Evolutionary conservation across 1,140 invertebrate genomes (phyloP), one percentile per base, ranked within the genome.

Genomic region (Temnothorax nylanderi): DNA sequence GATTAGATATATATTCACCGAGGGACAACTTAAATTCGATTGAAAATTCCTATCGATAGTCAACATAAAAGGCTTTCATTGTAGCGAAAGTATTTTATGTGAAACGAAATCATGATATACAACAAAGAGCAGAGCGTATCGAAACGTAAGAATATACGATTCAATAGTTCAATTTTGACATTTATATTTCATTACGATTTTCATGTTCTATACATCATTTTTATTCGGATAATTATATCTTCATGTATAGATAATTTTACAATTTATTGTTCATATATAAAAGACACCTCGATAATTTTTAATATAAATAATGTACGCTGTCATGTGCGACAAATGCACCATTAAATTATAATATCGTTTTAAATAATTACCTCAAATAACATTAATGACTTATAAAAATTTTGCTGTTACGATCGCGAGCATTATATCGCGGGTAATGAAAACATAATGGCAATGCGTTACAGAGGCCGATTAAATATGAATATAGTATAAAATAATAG

Each of bases 401-500:
- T 16, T 78, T 26, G 64, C 62, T 3, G 18, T 65, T 51, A 54
- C 13, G 32, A 81, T 69, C n/a, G 41, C 21, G 18, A 49, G 60
- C 34, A 69, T 81, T 71, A 71, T 71, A 69, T 51, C 21, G 16
- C 26, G 41, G 37, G 4, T 74, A 82, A 82, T 74, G 80, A 74
- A 74, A 74, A 74, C 51, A 47, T 82, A 82, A 82, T 74, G 21
- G 41, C 11, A 41, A 47, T 44, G 37, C 37, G 21, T 82, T n/a
- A 34, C 51, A 58, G 54, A 34, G 69, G 26, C 26, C 41, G 51
- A 82, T 82, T 82, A 82, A 82, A 82, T 82, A 72, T 72, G 41
- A n/a, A 82, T 82, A 58, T 47, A 74, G 26, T 74, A 60, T 74
- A 74, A 74, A 82, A 82, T 82, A 74, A 82, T 82, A 74, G 67